Conservation (phyloP, 2,113 vertebrate species). For the Pluvialis apricaria region DNA sequence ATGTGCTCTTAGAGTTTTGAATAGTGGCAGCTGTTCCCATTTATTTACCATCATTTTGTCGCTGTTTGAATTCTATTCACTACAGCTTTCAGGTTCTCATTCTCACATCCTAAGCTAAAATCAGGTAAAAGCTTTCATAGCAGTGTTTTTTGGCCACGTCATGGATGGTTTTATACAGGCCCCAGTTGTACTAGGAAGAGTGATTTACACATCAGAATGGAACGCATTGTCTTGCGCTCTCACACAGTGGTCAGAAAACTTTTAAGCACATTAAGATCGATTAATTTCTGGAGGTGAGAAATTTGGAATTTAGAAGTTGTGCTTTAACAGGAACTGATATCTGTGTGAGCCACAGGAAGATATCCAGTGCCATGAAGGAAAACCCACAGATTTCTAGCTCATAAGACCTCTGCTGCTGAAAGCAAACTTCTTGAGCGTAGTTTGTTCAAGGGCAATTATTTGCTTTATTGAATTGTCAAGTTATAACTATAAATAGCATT, state of each 20-base stretch:
- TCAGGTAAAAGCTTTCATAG: neutral
- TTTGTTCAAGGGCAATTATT: neutral
- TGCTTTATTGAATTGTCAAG: neutral
- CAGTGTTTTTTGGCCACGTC: neutral
- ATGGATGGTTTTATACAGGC: neutral
- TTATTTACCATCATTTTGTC: slow-evolving; percentile 36
- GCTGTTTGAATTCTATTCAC: neutral
- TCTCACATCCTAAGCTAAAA: neutral
- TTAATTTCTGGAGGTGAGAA: neutral
- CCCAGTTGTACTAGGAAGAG: neutral
- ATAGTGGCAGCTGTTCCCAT: slow-evolving; percentile 26
- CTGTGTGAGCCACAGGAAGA: neutral
- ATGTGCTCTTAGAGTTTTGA: slow-evolving; percentile 23
- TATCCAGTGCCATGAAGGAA: neutral
- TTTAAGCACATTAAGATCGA: neutral
- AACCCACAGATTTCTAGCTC: neutral
- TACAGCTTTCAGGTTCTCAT: neutral
- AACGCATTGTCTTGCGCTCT: neutral
- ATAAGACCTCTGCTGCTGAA: neutral
- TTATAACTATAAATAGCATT: neutral
- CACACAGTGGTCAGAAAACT: neutral
- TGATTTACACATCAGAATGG: neutral
- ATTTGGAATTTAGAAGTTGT: neutral
- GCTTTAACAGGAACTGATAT: neutral
- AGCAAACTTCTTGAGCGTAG: neutral